These are phyloP conservation scores for Adoxophyes honmai DNA, from an alignment of 1,140 invertebrate genomes.

Conservation along the genomic window DNA sequence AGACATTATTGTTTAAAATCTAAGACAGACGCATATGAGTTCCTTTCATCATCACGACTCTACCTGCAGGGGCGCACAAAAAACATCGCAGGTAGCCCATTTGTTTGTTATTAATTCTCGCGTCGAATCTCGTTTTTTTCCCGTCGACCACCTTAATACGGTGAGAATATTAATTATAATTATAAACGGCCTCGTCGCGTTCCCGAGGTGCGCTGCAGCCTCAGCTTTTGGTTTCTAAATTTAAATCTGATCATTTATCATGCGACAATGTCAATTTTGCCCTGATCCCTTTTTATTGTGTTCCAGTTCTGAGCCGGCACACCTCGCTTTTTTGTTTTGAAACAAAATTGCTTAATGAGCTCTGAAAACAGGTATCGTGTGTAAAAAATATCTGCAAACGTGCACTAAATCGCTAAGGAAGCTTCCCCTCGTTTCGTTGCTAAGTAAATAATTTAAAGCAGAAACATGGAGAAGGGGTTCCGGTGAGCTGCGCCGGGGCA, in stretches of 20 bases:
- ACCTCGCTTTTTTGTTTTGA: constrained; percentile 13
- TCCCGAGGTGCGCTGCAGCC: constrained; percentile 46
- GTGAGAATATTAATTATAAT: constrained; percentile 77
- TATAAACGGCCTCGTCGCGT: constrained; percentile 70
- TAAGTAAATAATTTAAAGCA: constrained; percentile 27
- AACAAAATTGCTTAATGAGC: constrained; percentile 10
- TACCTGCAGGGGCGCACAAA: constrained; percentile 72
- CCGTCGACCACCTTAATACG: constrained; percentile 68
- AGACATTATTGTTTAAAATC: constrained; percentile 65
- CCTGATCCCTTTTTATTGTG: constrained; percentile 57
- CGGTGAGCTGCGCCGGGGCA: constrained; percentile 33
- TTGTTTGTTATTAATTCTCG: constrained; percentile 77
- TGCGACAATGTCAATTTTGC: constrained; percentile 71
- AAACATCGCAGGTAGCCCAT: constrained; percentile 75
- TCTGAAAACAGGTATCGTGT: background rate
- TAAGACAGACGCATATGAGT: constrained; percentile 68
- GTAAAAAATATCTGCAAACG: too few relatives aligned
- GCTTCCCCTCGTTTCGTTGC: background rate
- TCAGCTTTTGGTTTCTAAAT: constrained; percentile 60
- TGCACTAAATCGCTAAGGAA: background rate
- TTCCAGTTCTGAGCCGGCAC: constrained; percentile 19
- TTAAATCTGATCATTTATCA: constrained; percentile 75
- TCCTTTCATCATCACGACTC: constrained; percentile 63
- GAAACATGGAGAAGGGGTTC: constrained; percentile 30
- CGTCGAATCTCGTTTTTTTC: constrained; percentile 67